Evolutionary conservation across 2,113 vertebrate species (phyloP).

Genomic region (Orycteropus afer): DNA sequence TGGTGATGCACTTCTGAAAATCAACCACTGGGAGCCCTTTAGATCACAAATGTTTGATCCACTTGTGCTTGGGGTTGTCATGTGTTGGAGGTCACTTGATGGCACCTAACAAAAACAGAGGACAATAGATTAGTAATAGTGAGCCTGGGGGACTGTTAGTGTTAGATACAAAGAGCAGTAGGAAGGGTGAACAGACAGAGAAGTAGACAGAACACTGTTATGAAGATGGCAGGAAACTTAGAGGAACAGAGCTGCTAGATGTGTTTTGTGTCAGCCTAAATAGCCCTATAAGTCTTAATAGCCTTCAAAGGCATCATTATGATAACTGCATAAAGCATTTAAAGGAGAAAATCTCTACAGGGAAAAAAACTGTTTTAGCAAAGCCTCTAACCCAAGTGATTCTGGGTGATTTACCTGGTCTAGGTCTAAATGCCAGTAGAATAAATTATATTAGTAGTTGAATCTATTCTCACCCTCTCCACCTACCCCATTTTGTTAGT

Average conservation of each 20-base stretch:
- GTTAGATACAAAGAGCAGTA: background rate
- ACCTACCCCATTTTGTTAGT: background rate
- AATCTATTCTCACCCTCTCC: background rate
- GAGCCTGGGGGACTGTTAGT: background rate
- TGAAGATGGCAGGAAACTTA: background rate
- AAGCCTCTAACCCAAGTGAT: background rate
- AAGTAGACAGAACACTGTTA: background rate
- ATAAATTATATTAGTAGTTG: background rate
- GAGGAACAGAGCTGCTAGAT: background rate
- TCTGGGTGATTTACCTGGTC: background rate
- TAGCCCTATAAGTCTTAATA: background rate
- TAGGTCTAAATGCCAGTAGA: background rate
- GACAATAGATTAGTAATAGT: background rate
- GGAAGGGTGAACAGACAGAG: background rate
- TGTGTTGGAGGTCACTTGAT: background rate
- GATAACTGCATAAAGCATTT: background rate
- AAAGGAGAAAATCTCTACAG: background rate
- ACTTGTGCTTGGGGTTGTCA: background rate
- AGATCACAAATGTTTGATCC: background rate
- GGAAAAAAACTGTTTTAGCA: background rate
- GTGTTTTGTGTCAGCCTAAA: background rate
- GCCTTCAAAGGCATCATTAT: background rate
- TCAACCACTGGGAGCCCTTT: background rate
- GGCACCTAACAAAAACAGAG: background rate
- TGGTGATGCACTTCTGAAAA: background rate